A percentile compares a stretch with the other conserved stretches of the same genome.
These are phyloP conservation scores for Camponotus vicinus DNA, from an alignment of 1,140 invertebrate species.

Conservation along the genomic window DNA sequence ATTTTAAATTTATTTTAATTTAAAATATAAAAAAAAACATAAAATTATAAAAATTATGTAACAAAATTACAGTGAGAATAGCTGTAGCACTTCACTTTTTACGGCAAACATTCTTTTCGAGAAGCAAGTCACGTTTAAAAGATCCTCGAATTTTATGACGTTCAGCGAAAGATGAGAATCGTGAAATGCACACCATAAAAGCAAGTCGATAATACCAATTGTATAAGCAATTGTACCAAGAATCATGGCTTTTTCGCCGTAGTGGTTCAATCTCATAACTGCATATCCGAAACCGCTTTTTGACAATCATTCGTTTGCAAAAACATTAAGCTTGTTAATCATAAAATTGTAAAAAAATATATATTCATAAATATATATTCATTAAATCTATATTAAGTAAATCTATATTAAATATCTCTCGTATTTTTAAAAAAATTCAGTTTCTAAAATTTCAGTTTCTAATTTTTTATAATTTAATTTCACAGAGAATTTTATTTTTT, in stretches of 20 bases:
- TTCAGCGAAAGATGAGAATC: conserved; percentile 28
- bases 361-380: not conserved
- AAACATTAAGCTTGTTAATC: conserved; percentile 17
- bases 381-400: not conserved
- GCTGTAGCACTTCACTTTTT: not conserved
- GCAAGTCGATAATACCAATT: conserved; percentile 36
- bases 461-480: not conserved
- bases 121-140: conserved; percentile 24
- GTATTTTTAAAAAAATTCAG: no score
- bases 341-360: not conserved
- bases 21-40: no score
- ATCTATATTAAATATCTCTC: no score
- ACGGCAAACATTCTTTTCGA: not conserved
- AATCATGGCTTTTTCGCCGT: conserved; percentile 10
- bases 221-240: conserved; percentile 43
- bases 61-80: not conserved
- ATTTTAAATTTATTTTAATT: no score
- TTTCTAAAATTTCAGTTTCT: no score
- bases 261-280: no score
- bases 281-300: not conserved
- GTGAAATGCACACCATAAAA: conserved; percentile 48
- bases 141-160: conserved; percentile 37
- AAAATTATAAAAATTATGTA: not conserved
- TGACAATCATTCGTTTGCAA: not conserved
- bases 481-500: not conserved